Base-by-base conservation (phyloP, 35 echinoderm and acorn worm genomes). In the Anneissia japonica region DNA sequence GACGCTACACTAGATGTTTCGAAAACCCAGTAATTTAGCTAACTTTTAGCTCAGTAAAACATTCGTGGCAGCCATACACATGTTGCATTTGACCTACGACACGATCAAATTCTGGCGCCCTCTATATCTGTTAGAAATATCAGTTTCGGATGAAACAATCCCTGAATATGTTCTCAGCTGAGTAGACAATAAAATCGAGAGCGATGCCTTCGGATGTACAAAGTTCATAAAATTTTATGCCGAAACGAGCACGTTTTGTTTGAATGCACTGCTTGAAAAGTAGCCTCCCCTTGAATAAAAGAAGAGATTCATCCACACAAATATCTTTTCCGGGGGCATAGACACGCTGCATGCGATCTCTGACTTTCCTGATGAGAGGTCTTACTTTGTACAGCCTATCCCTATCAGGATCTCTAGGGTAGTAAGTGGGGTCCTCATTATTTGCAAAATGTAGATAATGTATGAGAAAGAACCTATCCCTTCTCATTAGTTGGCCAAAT, bases 221-320 rank as follows among this genome's bases (percentile, higher is more conserved):
- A 10, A 87, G 29, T 26, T 73, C 73, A 36, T 77, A 87, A 32
- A 87, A 36, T 36, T 87, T 87, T 4, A 87, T 87, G 2, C 85
- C 85, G n/a, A 73, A 73, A 36, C 73, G 64, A 5, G 85, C 85
- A 78, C 85, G 73, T 74, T 87, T 87, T 75, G 56, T 87, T 31
- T 74, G 13, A 30, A 87, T 87, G 6, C 73, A 55, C 85, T 87
- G 85, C 31, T 74, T 77, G 85, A 87, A 87, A 37, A 87, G 75
- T 17, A 87, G 72, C 14, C 85, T 29, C 32, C 85, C 85, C 32
- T 39, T 29, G 38, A 87, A 87, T 21, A 87, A 41, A 17, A 87
- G 35, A 32, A 87, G 40, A 1, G 85, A 77, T 78, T 87, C 73
- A 78, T 87, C 85, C 7, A 87, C 74, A 21, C 73, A 77, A 28